Evolutionary conservation across 1,140 invertebrate genomes (phyloP).

Genomic region (Drosophila truncata): DNA sequence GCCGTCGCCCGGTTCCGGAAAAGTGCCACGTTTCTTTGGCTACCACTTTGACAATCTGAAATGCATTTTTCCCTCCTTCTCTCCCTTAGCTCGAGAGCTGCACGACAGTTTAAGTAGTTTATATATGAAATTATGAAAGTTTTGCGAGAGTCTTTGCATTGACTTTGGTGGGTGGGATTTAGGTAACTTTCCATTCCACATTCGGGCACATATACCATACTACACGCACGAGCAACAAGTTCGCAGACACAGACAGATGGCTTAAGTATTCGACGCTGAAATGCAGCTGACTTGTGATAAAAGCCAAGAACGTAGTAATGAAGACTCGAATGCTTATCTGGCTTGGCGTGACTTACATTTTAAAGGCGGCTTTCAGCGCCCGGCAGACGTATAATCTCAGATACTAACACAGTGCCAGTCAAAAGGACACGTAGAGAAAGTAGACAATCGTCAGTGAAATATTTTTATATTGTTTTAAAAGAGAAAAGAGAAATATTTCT

Average conservation of each 20-base stretch:
- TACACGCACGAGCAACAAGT: slow-evolving; percentile 31
- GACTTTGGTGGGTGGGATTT: slow-evolving; percentile 38
- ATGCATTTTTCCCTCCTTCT: slow-evolving; percentile 31
- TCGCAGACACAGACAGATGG: slow-evolving; percentile 38
- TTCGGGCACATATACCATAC: background rate
- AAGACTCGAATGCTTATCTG: slow-evolving; percentile 77
- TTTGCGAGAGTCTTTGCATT: slow-evolving; percentile 43
- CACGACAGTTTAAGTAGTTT: slow-evolving; percentile 82
- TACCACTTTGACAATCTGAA: slow-evolving; percentile 42
- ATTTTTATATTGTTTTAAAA: background rate
- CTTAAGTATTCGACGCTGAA: slow-evolving; percentile 61
- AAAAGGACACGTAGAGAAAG: background rate
- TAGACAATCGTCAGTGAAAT: background rate
- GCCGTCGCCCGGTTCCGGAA: slow-evolving; percentile 18
- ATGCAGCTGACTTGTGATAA: slow-evolving; percentile 68
- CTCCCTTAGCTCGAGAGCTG: background rate
- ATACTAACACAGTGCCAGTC: slow-evolving; percentile 1
- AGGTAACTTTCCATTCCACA: slow-evolving; percentile 40
- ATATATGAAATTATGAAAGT: slow-evolving; percentile 78
- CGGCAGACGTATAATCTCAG: slow-evolving; percentile 8
- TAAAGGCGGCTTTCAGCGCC: slow-evolving; percentile 71
- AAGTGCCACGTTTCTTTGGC: slow-evolving; percentile 25
- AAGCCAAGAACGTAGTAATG: slow-evolving; percentile 64
- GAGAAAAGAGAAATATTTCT: too few relatives aligned
- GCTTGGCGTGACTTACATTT: slow-evolving; percentile 77